A percentile compares a stretch with the other conserved stretches of the same genome.
Evolutionary conservation across 2,888 invertebrate genomes (phyloP).

Genomic region (Sceliomorpha sp.): DNA sequence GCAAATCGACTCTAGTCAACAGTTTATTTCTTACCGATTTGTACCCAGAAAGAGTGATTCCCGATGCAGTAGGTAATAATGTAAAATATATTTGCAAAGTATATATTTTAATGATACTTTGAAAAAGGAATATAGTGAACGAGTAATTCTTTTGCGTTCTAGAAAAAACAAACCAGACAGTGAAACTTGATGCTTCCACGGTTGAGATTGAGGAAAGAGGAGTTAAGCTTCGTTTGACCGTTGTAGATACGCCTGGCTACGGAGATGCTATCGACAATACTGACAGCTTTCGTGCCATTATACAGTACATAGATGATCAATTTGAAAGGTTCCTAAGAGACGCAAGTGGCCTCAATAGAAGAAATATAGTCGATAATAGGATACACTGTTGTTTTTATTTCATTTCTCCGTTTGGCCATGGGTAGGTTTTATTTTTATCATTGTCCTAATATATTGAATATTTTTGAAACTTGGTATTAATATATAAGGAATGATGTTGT

Average conservation of each 20-base stretch:
- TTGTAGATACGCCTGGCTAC: conserved; percentile 97
- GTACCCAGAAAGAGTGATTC: conserved; percentile 95
- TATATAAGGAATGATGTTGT: too few relatives aligned
- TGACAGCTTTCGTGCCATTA: conserved; percentile 95
- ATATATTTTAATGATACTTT: not conserved
- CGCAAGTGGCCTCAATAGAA: conserved; percentile 96
- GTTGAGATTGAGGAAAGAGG: conserved; percentile 98
- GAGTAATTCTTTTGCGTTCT: conserved; percentile 10
- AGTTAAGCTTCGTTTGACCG: conserved; percentile 94
- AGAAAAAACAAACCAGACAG: conserved; percentile 91
- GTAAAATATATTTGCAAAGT: conserved; percentile 3
- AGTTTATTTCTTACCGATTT: conserved; percentile 96
- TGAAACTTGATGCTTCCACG: conserved; percentile 96
- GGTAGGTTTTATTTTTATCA: conserved; percentile 83
- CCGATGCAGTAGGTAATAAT: conserved; percentile 89
- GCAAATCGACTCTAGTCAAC: conserved; percentile 97
- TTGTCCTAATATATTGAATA: too few relatives aligned
- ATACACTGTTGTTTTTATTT: conserved; percentile 99
- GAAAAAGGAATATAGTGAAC: conserved; percentile 6
- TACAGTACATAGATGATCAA: conserved; percentile 98
- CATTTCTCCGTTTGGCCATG: conserved; percentile 98
- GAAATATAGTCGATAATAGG: conserved; percentile 97
- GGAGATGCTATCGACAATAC: conserved; percentile 97
- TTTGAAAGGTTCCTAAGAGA: conserved; percentile 95
- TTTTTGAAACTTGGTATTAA: too few relatives aligned